These are phyloP conservation scores for Notiomystis cincta DNA, from an alignment of 2,113 vertebrate species.

Conservation along the genomic window DNA sequence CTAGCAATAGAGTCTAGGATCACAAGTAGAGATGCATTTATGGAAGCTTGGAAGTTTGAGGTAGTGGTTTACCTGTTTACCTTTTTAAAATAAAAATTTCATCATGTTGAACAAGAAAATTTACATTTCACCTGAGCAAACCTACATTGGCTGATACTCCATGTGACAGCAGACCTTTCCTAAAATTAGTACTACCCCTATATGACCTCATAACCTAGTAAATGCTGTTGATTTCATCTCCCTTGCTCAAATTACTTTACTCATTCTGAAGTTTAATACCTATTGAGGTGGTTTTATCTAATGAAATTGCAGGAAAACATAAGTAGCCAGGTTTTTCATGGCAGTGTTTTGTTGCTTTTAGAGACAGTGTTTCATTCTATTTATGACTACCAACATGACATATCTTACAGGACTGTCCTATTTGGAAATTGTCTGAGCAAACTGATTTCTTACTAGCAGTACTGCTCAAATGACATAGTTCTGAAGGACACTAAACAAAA, in stretches of 20 bases:
- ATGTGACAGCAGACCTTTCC: not conserved
- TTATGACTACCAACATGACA: not conserved
- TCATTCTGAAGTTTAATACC: not conserved
- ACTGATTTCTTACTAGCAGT: constrained; percentile 1
- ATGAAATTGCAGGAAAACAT: not conserved
- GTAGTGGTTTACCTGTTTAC: not conserved
- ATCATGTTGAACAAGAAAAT: not conserved
- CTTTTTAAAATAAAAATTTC: not conserved
- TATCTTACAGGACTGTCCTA: not conserved
- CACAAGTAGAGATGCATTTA: not conserved
- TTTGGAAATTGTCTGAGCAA: not conserved
- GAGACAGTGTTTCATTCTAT: not conserved
- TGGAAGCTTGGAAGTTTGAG: not conserved
- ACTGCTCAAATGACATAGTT: not conserved
- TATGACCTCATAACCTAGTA: not conserved
- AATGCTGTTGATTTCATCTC: not conserved
- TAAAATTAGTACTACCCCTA: not conserved
- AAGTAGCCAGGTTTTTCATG: not conserved
- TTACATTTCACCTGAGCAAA: not conserved
- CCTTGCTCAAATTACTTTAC: not conserved
- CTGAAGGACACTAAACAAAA: not conserved
- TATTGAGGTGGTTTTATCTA: not conserved
- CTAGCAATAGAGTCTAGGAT: not conserved
- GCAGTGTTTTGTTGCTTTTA: not conserved
- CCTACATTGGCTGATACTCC: not conserved